Evolutionary conservation across 1,140 invertebrate species (phyloP).

Genomic region (Neotoxoptera formosana): DNA sequence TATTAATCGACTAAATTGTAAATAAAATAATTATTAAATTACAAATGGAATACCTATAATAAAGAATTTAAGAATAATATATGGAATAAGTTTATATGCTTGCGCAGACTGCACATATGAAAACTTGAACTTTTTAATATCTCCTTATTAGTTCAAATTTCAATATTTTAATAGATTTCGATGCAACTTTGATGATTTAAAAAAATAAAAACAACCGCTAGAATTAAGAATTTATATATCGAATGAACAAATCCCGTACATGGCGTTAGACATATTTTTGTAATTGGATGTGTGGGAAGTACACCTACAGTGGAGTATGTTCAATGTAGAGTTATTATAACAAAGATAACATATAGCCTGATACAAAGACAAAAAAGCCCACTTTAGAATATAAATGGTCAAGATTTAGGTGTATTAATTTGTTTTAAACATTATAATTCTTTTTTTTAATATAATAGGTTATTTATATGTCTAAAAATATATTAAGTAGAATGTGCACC

Average conservation of each 20-base stretch:
- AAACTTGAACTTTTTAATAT: background rate
- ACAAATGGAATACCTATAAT: background rate
- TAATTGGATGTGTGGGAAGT: slow-evolving; percentile 45
- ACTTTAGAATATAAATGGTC: background rate
- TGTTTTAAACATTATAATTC: background rate
- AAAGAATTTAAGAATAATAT: background rate
- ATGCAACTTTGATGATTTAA: background rate
- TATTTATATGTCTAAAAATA: background rate
- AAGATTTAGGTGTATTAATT: background rate
- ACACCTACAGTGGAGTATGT: slow-evolving; percentile 23
- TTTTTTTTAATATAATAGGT: background rate
- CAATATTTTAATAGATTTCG: background rate
- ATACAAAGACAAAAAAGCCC: slow-evolving; percentile 23
- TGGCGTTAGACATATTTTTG: slow-evolving; percentile 31
- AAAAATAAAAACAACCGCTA: background rate
- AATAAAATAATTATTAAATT: background rate
- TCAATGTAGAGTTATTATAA: slow-evolving; percentile 30
- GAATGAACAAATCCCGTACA: slow-evolving; percentile 1
- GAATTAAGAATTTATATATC: background rate
- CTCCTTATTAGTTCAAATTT: background rate
- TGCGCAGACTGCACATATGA: background rate
- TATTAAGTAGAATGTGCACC: background rate
- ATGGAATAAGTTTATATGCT: background rate
- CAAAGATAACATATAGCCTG: background rate
- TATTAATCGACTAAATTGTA: background rate